These are phyloP conservation scores for Hirtodrosophila duncani DNA, from an alignment of 2,888 invertebrate genomes.

Conservation along the genomic window DNA sequence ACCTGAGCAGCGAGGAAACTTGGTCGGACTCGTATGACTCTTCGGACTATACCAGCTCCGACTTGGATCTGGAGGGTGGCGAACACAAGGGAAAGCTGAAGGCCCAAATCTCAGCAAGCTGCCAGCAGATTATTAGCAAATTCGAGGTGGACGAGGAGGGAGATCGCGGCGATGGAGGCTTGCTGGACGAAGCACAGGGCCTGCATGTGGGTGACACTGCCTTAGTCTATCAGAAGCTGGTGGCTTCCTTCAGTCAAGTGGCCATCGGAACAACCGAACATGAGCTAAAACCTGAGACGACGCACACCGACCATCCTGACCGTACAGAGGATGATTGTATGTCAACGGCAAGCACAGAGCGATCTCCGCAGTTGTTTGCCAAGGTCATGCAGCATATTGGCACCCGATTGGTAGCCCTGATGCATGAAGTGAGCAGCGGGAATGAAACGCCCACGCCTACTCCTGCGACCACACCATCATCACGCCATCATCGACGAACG, in stretches of 20 bases:
- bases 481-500: slow-evolving; percentile 80
- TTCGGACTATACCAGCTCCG: slow-evolving; percentile 93
- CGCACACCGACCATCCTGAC: background rate
- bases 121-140: slow-evolving; percentile 91
- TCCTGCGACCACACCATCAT: slow-evolving; percentile 78
- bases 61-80: slow-evolving; percentile 87
- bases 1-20: slow-evolving; percentile 93
- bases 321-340: slow-evolving; percentile 75
- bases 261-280: slow-evolving; percentile 79
- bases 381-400: slow-evolving; percentile 96
- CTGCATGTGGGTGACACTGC: slow-evolving; percentile 87
- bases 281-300: slow-evolving; percentile 46
- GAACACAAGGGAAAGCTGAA: slow-evolving; percentile 85
- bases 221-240: slow-evolving; percentile 91
- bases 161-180: slow-evolving; percentile 79
- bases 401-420: slow-evolving; percentile 89
- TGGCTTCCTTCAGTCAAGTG: slow-evolving; percentile 89
- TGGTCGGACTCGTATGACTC: slow-evolving; percentile 97
- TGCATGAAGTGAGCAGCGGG: slow-evolving; percentile 94
- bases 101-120: slow-evolving; percentile 92
- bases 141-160: slow-evolving; percentile 85
- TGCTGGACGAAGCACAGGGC: slow-evolving; percentile 79
- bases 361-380: slow-evolving; percentile 90
- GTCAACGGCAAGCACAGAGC: slow-evolving; percentile 77
- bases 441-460: slow-evolving; percentile 80